Percentiles rank a stretch among this genome's conserved stretches.
Conservation (phyloP, 2,113 vertebrate genomes). For the Gambusia holbrooki region DNA sequence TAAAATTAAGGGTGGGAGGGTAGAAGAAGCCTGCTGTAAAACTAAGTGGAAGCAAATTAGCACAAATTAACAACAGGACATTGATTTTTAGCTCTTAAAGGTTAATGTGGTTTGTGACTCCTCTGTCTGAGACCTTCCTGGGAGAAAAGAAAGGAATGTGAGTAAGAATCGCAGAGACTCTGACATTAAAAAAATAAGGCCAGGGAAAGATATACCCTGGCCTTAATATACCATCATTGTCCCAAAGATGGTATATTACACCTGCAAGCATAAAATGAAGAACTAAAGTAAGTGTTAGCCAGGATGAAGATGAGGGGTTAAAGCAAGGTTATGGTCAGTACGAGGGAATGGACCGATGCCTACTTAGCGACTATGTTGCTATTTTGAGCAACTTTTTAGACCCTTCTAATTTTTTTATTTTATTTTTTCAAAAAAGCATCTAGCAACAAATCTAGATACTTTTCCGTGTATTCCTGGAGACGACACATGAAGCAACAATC, state of each 20-base stretch:
- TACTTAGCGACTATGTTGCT: too few relatives aligned
- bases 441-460: too few relatives aligned
- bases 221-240: too few relatives aligned
- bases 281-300: neutral
- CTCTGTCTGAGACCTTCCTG: conserved; percentile 40
- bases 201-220: too few relatives aligned
- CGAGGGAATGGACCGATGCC: too few relatives aligned
- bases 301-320: neutral
- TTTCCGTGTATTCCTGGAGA: too few relatives aligned
- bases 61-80: conserved; percentile 84
- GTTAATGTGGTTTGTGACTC: conserved; percentile 81
- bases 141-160: conserved; percentile 15
- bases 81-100: conserved; percentile 85
- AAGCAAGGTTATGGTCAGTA: too few relatives aligned
- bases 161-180: neutral
- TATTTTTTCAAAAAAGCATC: too few relatives aligned
- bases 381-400: too few relatives aligned
- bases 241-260: neutral
- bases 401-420: too few relatives aligned
- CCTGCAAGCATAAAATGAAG: neutral
- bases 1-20: conserved; percentile 8
- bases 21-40: conserved; percentile 46
- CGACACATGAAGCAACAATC: too few relatives aligned
- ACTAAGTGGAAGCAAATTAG: conserved; percentile 85
- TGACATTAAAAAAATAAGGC: neutral